Base-by-base conservation (phyloP, 1,140 invertebrate species). In the Ganaspis sp. region DNA sequence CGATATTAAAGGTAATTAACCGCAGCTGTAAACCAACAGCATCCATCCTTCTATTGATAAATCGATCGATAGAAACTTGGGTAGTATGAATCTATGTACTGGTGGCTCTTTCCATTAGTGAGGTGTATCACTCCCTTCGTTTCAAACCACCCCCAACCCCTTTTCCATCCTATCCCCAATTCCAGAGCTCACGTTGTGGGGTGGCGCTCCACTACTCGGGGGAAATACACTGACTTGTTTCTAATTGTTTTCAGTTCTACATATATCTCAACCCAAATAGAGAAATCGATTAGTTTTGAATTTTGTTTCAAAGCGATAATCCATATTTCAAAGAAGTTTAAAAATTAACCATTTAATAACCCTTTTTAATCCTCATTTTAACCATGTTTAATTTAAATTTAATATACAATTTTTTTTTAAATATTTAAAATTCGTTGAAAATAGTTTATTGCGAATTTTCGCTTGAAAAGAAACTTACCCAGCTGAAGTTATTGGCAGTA, bases 1-100 rank as follows among this genome's bases (percentile, higher is more conserved):
- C 76, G 85, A 81, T 88, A 88, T 87, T 87, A 87, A 87, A 88
- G 86, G 87, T 88, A 88, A 88, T 88, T 87, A 88, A 83, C 83
- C 79, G 82, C 80, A 34, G 45, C 83, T 85, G 84, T 84, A 83
- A 85, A 81, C 81, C 75, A 72, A 53, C 76, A 81, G 80, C 79
- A 80, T 78, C 80, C 80, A 87, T 85, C 82, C 1, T 23, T 11
- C 80, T 79, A 87, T 85, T 85, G 86, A 87, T 87, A 84, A 83
- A 87, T 83, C 81, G 83, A 88, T 87, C 83, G 85, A 84, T 84
- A 71, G 76, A 45, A 74, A 70, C 71, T 76, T 34, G 26, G 69
- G 58, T 40, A 75, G 83, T 79, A 79, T 82, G 71, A 82, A 79
- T 82, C 80, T 70, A 38, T 70, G 34, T 69, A 73, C 58, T 53